Evolutionary conservation across 2,113 vertebrate genomes (phyloP).

Genomic region (Ranitomeya variabilis): DNA sequence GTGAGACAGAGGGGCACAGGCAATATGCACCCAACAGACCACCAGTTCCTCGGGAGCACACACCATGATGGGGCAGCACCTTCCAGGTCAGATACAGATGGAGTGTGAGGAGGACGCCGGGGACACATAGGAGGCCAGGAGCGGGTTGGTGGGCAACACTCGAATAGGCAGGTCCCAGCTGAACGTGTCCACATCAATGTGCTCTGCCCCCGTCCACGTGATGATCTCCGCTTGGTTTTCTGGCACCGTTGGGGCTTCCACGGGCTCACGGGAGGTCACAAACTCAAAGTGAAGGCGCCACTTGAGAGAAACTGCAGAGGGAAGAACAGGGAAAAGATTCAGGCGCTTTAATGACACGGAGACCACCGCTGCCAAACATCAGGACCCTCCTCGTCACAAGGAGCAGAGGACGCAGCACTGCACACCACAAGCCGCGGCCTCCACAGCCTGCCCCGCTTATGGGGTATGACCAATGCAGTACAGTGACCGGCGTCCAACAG

Average conservation of each 20-base stretch:
- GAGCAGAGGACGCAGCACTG: too few relatives aligned
- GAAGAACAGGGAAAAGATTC: neutral
- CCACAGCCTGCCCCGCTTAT: too few relatives aligned
- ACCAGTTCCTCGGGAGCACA: neutral
- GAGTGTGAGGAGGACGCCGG: conserved; percentile 88
- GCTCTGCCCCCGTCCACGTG: conserved; percentile 87
- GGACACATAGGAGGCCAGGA: conserved; percentile 87
- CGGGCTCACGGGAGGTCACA: conserved; percentile 84
- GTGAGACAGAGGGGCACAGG: neutral
- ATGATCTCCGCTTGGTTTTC: conserved; percentile 83
- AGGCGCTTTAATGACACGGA: accelerated
- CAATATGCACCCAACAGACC: neutral
- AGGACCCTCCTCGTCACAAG: too few relatives aligned
- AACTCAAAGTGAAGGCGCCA: conserved; percentile 96
- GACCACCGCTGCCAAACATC: too few relatives aligned
- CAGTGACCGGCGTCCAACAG: too few relatives aligned
- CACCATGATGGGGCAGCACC: neutral
- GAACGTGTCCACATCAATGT: conserved; percentile 94
- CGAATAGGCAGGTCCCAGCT: conserved; percentile 98
- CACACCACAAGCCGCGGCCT: too few relatives aligned
- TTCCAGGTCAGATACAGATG: conserved; percentile 79
- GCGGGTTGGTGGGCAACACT: conserved; percentile 92
- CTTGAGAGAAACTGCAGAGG: conserved; percentile 76
- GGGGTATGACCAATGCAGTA: too few relatives aligned
- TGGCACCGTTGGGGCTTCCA: conserved; percentile 77